phyloP scores from a whole-genome alignment of 2,113 vertebrate genomes.

The Gymnogyps californianus region DNA sequence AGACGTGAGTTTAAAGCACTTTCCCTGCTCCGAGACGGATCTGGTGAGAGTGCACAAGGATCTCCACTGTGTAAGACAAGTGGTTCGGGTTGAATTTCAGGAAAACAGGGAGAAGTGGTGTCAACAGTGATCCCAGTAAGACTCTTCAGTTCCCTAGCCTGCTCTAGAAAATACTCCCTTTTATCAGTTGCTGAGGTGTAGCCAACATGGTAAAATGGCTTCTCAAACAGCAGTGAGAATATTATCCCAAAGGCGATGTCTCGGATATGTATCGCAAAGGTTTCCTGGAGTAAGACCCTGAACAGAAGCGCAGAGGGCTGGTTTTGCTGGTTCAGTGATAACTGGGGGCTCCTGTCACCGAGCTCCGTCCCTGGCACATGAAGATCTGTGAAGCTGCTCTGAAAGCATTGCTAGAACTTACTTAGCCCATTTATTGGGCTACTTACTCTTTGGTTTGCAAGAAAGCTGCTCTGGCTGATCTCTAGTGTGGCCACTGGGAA shows the following conservation, averaged over 20 bases:
- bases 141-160: background rate
- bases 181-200: background rate
- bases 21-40: background rate
- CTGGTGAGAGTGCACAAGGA: background rate
- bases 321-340: background rate
- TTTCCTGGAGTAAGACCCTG: background rate
- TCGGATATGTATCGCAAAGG: rapidly evolving
- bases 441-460: background rate
- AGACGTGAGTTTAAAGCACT: background rate
- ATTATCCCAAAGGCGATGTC: background rate
- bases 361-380: rapidly evolving
- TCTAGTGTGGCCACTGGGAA: background rate
- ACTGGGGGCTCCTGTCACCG: background rate
- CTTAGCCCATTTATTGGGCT: background rate
- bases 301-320: background rate
- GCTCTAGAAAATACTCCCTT: background rate
- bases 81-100: background rate
- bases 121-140: background rate
- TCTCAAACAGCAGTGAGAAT: background rate
- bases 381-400: background rate
- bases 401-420: background rate
- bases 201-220: background rate
- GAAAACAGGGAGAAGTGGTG: background rate
- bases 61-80: background rate
- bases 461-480: background rate